Conservation (phyloP, 30 jellyfish, hydroid and myxozoan species). For the Clytia hemisphaerica region DNA sequence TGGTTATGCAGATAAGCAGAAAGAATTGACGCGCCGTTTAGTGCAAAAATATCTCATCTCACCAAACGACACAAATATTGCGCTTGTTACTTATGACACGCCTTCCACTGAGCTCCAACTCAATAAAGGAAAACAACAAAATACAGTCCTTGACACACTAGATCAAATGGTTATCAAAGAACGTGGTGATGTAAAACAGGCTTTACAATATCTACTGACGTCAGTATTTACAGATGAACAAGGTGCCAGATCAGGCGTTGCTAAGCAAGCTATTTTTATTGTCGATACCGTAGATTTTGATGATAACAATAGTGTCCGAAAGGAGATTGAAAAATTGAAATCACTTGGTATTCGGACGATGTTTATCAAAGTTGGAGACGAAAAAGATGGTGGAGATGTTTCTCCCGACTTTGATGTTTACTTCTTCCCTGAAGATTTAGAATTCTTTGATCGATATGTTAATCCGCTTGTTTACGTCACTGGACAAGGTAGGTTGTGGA, state of each 20-base stretch:
- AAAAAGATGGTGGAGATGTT: constrained; percentile 13
- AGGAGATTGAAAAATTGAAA: constrained; percentile 25
- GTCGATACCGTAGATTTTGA: constrained; percentile 14
- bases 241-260: constrained; percentile 66
- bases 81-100: constrained; percentile 18
- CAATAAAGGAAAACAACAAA: not conserved
- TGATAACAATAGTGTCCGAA: constrained; percentile 13
- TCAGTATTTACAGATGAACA: constrained; percentile 26
- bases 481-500: constrained; percentile 36
- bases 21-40: too few relatives aligned
- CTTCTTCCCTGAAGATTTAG: constrained; percentile 75
- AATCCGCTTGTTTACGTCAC: constrained; percentile 46
- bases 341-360: constrained; percentile 42
- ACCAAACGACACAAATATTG: constrained; percentile 19
- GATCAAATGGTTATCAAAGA: not conserved
- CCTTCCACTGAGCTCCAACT: too few relatives aligned
- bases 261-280: constrained; percentile 44
- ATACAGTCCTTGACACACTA: not conserved
- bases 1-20: too few relatives aligned
- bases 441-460: constrained; percentile 35
- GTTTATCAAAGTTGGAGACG: constrained; percentile 43
- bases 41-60: too few relatives aligned
- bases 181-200: not conserved
- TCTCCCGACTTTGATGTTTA: constrained; percentile 26
- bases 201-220: not conserved